Evolutionary conservation across 2,888 invertebrate genomes (phyloP), one percentile per base, ranked within the genome.

Genomic region (Anagyrus pseudococci): DNA sequence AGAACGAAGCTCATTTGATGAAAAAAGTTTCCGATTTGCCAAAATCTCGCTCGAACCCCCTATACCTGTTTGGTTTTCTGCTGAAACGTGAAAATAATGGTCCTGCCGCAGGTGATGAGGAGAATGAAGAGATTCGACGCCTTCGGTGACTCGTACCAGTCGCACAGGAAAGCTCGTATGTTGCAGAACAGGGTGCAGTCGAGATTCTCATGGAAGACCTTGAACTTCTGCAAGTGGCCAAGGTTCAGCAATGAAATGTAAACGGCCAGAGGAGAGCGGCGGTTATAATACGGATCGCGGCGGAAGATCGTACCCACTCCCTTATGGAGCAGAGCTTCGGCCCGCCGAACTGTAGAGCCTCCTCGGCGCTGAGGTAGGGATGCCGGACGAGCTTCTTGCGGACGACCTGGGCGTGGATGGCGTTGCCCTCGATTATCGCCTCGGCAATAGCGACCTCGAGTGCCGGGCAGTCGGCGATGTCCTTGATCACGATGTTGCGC

Each of bases 341-440:
- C 68, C 76, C 67, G 75, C 82, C 71, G 77, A 81, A 67, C 72
- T 68, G 73, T 77, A 85, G 56, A 81, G 80, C 72, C 75, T 82
- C 73, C 77, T 76, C 76, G 2, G 72, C 72, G 55, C 71, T 77
- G 15, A 81, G 72, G 66, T 77, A 77, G 0, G 75, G 77, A 72
- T 81, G 73, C 23, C 74, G 68, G 58, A 78, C 72, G 10, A 79
- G 65, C 52, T 72, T 70, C 33, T 72, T 68, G 25, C 72, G 70
- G 7, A 78, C 53, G 52, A 80, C 75, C 66, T 72, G 68, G 4
- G 73, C 82, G 70, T 87, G 85, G 23, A 83, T 84, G 47, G 76
- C 76, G 70, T 88, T 87, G n/a, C 87, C 87, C 71, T 85, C 83
- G 68, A 85, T 76, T 72, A 87, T 87, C 40, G 85, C 84, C 67